A percentile compares a stretch with the other conserved stretches of the same genome.
Evolutionary conservation across 2,888 invertebrate genomes (phyloP).

Genomic region (Euplexia lucipara): DNA sequence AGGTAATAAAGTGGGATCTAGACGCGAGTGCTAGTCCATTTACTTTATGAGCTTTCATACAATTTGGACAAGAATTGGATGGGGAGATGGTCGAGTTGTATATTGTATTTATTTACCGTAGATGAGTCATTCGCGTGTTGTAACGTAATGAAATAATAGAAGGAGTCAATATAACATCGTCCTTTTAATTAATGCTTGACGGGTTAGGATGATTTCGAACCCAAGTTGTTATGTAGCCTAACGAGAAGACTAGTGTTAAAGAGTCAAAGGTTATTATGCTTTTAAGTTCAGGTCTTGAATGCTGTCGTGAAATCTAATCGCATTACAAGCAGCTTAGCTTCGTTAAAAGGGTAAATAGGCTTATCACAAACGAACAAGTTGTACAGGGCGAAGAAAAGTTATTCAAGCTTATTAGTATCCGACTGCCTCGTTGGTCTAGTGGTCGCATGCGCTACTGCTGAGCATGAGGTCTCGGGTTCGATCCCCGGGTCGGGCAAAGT

Average conservation of each 20-base stretch:
- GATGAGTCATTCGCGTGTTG: slow-evolving; percentile 15
- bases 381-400: background rate
- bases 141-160: background rate
- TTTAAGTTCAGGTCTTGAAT: background rate
- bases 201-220: too few relatives aligned
- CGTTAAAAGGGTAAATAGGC: background rate
- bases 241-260: background rate
- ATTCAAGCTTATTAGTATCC: background rate
- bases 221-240: too few relatives aligned
- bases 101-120: slow-evolving; percentile 8
- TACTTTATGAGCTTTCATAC: slow-evolving; percentile 43
- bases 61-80: slow-evolving; percentile 35
- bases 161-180: background rate
- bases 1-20: slow-evolving; percentile 46
- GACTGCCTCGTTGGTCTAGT: too few relatives aligned
- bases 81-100: slow-evolving; percentile 4
- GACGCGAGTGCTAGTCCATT: slow-evolving; percentile 38
- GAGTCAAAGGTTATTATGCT: too few relatives aligned
- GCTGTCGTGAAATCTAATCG: background rate
- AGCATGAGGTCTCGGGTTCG: too few relatives aligned
- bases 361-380: background rate
- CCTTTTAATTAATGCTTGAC: too few relatives aligned
- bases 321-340: background rate
- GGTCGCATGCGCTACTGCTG: too few relatives aligned
- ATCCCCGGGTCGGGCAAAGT: too few relatives aligned